Base-by-base conservation (phyloP, 2,113 vertebrate genomes). In the Sminthopsis crassicaudata region DNA sequence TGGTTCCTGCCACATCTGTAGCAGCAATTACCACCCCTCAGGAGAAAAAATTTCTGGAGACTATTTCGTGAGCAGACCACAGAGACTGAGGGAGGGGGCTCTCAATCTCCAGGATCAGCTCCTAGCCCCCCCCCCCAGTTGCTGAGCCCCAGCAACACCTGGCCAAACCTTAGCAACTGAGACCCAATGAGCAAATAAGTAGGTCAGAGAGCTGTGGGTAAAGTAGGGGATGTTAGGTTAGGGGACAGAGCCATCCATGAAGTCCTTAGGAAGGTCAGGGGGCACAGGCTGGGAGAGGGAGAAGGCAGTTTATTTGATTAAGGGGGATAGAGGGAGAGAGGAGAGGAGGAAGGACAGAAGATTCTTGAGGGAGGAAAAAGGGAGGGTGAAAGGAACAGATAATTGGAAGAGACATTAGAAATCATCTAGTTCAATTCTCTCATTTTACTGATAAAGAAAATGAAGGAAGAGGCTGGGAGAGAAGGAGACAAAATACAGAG, bases 1-100 rank as follows among this genome's bases (percentile, higher is more conserved):
- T 92, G 95, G 93, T 53, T 96, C 94, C 94, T 90, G 93, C 94
- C 91, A 96, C 97, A 97, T 97, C 97, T 97, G 97, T 84, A 97
- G 60, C 57, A 48, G 97, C 97, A 97, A 97, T 97, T 96, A 97
- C 94, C 96, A 96, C 94, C 12, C 4, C 96, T 91, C 96, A 52
- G 95, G 96, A 97, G 95, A 96, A 60, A 0, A 51, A 0, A 0
- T 55, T 76, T 4, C 22, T 84, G 67, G 67, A 84, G 67, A 42
- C 7, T 16, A 84, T 84, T 84, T 84, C n/a, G 23, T 23, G 67
- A 84, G 6, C 67, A 84, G 36, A 42, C 36, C 16, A 84, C 36
- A 10, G 30, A 50, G 53, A 6, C 23, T 53, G 36, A 2, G 2
- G 0, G 4, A n/a, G 12, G 42, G 8, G 8, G 25, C 2, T 23